phyloP scores from a whole-genome alignment of 2,113 vertebrate species.

The Xiphophorus maculatus region DNA sequence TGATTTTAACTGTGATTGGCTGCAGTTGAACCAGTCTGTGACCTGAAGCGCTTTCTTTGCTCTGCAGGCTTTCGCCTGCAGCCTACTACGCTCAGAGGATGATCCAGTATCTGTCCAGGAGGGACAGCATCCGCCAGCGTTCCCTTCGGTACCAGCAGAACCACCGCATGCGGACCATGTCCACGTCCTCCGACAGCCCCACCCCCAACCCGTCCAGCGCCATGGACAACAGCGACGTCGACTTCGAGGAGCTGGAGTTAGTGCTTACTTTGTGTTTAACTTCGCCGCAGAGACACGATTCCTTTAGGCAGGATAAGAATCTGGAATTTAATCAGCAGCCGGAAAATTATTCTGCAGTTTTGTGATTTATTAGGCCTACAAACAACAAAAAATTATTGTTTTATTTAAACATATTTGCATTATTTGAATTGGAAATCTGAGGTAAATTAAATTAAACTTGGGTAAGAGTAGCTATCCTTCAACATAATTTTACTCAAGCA shows the following conservation, averaged over 20 bases:
- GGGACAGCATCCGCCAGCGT: constrained; percentile 97
- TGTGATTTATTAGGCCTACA: too few relatives aligned
- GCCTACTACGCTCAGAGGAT: constrained; percentile 99
- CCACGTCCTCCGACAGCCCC: constrained; percentile 84
- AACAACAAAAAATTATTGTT: too few relatives aligned
- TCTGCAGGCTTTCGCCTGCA: constrained; percentile 92
- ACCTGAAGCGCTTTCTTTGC: not conserved
- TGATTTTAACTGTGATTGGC: not conserved
- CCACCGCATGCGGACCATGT: constrained; percentile 90
- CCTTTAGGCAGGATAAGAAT: too few relatives aligned
- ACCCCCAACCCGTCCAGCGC: constrained; percentile 82
- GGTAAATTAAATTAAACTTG: too few relatives aligned
- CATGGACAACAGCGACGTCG: constrained; percentile 92
- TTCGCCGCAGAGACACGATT: too few relatives aligned
- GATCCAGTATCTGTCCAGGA: constrained; percentile 98
- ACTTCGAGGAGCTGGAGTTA: constrained; percentile 98
- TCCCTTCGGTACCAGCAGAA: constrained; percentile 96
- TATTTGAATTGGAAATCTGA: too few relatives aligned
- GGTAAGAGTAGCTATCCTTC: too few relatives aligned
- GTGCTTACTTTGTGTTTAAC: constrained; percentile 50
- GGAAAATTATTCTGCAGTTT: too few relatives aligned
- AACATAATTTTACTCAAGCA: too few relatives aligned
- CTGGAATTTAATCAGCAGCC: too few relatives aligned
- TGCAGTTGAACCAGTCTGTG: not conserved
- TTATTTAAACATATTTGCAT: too few relatives aligned